phyloP scores from a whole-genome alignment of 2,113 vertebrate species.

The Oncorhynchus mykiss region DNA sequence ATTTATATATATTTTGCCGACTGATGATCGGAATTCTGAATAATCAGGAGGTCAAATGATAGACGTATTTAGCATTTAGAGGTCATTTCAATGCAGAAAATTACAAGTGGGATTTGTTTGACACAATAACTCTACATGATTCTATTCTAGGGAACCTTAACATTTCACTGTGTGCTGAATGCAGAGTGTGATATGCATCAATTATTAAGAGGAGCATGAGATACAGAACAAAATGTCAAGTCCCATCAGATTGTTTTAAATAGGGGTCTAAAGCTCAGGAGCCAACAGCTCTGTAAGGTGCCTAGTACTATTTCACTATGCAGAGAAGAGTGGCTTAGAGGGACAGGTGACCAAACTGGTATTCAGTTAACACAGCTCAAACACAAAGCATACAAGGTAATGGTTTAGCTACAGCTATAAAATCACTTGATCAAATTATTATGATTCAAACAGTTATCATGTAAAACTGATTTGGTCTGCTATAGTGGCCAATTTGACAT shows the following conservation, averaged over 20 bases:
- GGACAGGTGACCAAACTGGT: conserved; percentile 59
- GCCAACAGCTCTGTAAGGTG: conserved; percentile 36
- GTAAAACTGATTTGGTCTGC: neutral
- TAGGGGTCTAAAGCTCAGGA: conserved; percentile 45
- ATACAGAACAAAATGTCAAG: conserved; percentile 61
- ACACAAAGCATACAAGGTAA: conserved; percentile 27
- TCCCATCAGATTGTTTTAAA: conserved; percentile 52
- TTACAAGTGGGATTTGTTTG: conserved; percentile 48
- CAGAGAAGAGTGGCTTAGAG: conserved; percentile 49
- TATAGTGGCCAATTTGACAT: neutral
- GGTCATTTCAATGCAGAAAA: conserved; percentile 51
- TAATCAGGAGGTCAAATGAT: conserved; percentile 22
- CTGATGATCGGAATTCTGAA: conserved; percentile 39
- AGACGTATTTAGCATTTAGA: conserved; percentile 46
- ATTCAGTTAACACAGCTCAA: conserved; percentile 42
- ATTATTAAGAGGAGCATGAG: conserved; percentile 69
- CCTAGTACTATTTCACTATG: conserved; percentile 38
- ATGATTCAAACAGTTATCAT: neutral
- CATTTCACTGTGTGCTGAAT: conserved; percentile 48
- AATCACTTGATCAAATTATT: neutral
- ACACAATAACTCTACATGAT: conserved; percentile 42
- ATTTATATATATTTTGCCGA: conserved; percentile 36
- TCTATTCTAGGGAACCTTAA: conserved; percentile 40
- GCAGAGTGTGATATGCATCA: conserved; percentile 61
- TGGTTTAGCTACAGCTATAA: conserved; percentile 14